A percentile compares a stretch with the other conserved stretches of the same genome.
Evolutionary conservation across 2,797 vertebrate species (phyloP).

Genomic region (Peromyscus nudipes): DNA sequence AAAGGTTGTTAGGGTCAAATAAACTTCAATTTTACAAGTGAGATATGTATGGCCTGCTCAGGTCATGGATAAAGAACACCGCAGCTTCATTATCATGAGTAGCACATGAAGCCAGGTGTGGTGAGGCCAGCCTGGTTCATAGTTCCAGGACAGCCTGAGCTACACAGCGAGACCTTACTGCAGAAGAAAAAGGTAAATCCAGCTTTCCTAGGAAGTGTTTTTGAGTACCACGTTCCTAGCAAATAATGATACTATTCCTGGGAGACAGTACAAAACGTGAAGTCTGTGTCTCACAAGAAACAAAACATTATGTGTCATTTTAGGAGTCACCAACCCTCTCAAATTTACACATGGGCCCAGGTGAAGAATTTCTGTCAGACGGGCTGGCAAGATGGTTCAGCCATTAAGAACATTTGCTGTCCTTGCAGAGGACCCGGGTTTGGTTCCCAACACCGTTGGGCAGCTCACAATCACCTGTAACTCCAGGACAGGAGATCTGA

Average conservation of each 20-base stretch:
- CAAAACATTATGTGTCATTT: constrained; percentile 36
- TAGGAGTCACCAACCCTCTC: not conserved
- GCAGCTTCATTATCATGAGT: not conserved
- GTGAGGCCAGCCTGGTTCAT: not conserved
- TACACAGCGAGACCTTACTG: not conserved
- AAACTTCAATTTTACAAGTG: constrained; percentile 21
- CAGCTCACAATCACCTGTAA: not conserved
- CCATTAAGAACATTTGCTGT: not conserved
- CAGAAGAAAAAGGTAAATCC: not conserved
- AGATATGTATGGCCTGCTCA: not conserved
- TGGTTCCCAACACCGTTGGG: not conserved
- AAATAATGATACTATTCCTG: constrained; percentile 36
- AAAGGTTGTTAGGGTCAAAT: constrained; percentile 53
- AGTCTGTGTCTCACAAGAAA: constrained; percentile 47
- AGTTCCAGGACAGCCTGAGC: not conserved
- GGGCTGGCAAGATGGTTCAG: not conserved
- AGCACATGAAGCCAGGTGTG: not conserved
- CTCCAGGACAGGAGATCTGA: not conserved
- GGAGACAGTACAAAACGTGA: constrained; percentile 42
- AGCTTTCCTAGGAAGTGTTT: not conserved
- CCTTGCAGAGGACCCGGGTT: not conserved
- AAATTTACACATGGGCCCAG: not conserved
- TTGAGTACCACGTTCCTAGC: not conserved
- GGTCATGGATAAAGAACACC: not conserved
- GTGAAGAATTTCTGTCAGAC: not conserved